Percentiles rank a stretch among this genome's conserved stretches.
Conservation (phyloP, 2,797 vertebrate genomes). For the Poeciliopsis turneri region DNA sequence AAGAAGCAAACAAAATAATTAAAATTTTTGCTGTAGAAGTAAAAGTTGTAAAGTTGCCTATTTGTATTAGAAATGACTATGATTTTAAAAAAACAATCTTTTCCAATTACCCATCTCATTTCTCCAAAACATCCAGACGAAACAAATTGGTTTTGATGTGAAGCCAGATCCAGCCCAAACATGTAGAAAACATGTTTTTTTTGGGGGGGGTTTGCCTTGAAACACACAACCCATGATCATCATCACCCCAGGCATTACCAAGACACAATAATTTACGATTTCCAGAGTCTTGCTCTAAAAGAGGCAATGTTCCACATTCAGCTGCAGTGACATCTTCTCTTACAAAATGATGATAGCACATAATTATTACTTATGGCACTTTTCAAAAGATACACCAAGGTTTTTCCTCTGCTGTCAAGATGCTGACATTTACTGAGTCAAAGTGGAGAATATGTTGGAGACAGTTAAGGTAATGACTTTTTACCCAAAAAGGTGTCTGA, state of each 20-base stretch:
- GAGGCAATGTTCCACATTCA: slow-evolving; percentile 26
- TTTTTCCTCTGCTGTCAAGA: slow-evolving; percentile 45
- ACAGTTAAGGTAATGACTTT: slow-evolving; percentile 29
- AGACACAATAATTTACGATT: slow-evolving; percentile 55
- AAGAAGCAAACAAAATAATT: slow-evolving; percentile 35
- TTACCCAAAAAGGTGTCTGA: slow-evolving; percentile 11
- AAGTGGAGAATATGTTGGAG: slow-evolving; percentile 24
- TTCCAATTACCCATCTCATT: slow-evolving; percentile 31
- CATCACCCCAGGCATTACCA: slow-evolving; percentile 37
- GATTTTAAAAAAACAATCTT: background rate
- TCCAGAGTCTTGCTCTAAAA: slow-evolving; percentile 33
- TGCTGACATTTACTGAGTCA: slow-evolving; percentile 56
- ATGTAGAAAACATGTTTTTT: background rate
- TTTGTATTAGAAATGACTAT: slow-evolving; percentile 41
- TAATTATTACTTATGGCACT: slow-evolving; percentile 61
- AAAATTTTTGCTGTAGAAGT: slow-evolving; percentile 15
- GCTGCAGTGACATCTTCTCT: slow-evolving; percentile 42
- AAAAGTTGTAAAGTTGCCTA: slow-evolving; percentile 13
- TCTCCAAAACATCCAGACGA: slow-evolving; percentile 27
- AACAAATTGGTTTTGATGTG: slow-evolving; percentile 29
- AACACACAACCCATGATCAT: slow-evolving; percentile 28
- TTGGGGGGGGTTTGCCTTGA: too few species aligned
- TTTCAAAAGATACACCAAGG: slow-evolving; percentile 47
- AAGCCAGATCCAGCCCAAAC: slow-evolving; percentile 1
- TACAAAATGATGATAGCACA: slow-evolving; percentile 54